phyloP scores from a whole-genome alignment of 2,797 vertebrate species.

The Avahi laniger region DNA sequence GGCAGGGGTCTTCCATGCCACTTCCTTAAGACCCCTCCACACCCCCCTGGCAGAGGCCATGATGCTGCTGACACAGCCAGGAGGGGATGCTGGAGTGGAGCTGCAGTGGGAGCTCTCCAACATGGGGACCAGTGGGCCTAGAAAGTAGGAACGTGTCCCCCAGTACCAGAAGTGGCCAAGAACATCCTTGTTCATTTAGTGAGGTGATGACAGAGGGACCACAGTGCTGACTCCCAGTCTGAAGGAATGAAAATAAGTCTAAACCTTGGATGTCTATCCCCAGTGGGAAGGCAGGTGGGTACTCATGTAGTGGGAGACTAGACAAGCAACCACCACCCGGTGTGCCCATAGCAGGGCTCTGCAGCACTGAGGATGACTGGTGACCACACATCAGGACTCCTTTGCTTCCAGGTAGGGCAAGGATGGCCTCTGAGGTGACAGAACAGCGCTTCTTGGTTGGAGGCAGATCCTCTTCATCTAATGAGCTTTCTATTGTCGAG shows the following conservation, averaged over 20 bases:
- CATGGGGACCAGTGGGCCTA: conserved; percentile 77
- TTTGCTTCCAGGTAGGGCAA: conserved; percentile 73
- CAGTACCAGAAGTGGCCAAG: conserved; percentile 85
- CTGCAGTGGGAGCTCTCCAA: conserved; percentile 69
- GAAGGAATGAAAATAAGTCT: conserved; percentile 87
- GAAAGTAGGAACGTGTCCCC: conserved; percentile 77
- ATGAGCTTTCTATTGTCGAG: conserved; percentile 85
- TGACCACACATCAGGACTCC: conserved; percentile 75
- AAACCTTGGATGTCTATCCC: conserved; percentile 85
- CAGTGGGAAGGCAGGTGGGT: conserved; percentile 82
- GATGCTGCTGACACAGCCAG: conserved; percentile 80
- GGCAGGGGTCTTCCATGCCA: conserved; percentile 67
- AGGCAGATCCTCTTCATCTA: conserved; percentile 82
- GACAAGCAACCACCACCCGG: conserved; percentile 82
- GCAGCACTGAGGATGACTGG: conserved; percentile 79
- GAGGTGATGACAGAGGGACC: conserved; percentile 84
- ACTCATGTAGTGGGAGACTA: conserved; percentile 80
- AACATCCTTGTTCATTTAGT: conserved; percentile 85
- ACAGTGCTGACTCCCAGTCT: conserved; percentile 85
- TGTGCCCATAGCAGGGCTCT: conserved; percentile 75
- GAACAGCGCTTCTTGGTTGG: conserved; percentile 81
- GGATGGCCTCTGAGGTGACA: conserved; percentile 41
- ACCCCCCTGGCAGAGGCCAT: conserved; percentile 58
- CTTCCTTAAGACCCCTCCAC: conserved; percentile 60
- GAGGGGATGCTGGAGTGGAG: conserved; percentile 46